These are phyloP conservation scores for Chiloscyllium punctatum DNA, from an alignment of 2,797 vertebrate genomes.

Conservation along the genomic window DNA sequence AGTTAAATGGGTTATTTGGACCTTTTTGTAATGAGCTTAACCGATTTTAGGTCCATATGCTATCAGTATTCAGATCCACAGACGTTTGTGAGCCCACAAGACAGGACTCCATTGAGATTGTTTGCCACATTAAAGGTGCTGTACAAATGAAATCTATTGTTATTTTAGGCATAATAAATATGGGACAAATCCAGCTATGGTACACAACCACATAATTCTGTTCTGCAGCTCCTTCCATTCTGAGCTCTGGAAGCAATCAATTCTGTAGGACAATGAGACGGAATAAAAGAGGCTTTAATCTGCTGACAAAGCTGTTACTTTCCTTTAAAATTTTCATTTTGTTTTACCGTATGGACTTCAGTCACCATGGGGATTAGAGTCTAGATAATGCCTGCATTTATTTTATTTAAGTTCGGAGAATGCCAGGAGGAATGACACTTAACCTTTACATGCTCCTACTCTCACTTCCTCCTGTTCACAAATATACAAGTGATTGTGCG, in stretches of 20 bases:
- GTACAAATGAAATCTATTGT: neutral
- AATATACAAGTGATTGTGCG: neutral
- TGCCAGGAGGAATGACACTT: slow-evolving; percentile 31
- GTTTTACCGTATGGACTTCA: neutral
- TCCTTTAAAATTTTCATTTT: neutral
- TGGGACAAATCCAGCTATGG: neutral
- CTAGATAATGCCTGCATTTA: neutral
- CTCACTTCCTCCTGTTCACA: neutral
- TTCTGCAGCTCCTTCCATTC: neutral
- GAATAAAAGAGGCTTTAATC: neutral
- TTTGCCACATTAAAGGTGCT: neutral
- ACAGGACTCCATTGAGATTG: neutral
- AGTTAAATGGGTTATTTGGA: neutral
- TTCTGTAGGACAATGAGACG: neutral
- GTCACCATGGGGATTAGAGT: neutral
- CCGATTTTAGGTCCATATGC: neutral
- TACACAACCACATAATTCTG: neutral
- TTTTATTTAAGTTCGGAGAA: neutral
- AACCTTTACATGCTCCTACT: neutral
- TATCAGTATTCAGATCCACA: neutral
- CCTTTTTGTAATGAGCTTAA: neutral
- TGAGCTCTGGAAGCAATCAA: neutral
- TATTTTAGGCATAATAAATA: neutral
- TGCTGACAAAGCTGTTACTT: neutral
- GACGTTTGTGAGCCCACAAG: neutral